Evolutionary conservation across 2,797 vertebrate species (phyloP).

Genomic region (Nannoperca obscura): DNA sequence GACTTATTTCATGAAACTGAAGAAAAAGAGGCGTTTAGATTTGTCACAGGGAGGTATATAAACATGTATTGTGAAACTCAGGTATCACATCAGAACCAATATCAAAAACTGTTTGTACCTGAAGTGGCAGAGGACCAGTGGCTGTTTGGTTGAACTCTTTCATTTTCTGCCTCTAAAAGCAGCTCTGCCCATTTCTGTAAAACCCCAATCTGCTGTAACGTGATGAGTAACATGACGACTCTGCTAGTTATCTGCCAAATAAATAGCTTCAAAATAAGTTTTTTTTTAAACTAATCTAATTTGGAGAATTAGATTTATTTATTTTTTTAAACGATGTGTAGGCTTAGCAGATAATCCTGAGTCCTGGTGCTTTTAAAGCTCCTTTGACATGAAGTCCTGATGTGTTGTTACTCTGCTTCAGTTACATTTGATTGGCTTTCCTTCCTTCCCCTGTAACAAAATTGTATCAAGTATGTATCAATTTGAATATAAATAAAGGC

Average conservation of each 20-base stretch:
- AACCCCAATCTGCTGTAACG: slow-evolving; percentile 9
- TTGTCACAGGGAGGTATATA: not conserved
- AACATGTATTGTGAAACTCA: not conserved
- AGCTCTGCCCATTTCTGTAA: slow-evolving; percentile 1
- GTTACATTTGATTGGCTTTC: not conserved
- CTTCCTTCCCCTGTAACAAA: slow-evolving; percentile 22
- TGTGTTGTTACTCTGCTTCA: not conserved
- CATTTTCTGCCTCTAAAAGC: not conserved
- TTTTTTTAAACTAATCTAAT: not conserved
- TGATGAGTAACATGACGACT: not conserved
- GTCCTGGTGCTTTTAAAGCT: not conserved
- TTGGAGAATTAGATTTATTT: not conserved
- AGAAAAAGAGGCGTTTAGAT: not conserved
- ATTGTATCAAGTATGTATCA: not conserved
- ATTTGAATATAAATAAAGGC: slow-evolving; percentile 24
- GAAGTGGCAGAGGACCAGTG: not conserved
- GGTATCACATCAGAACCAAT: not conserved
- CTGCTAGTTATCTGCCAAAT: not conserved
- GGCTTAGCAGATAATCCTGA: slow-evolving; percentile 24
- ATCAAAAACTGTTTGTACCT: not conserved
- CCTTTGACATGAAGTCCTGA: not conserved
- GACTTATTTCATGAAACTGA: not conserved
- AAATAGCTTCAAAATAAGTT: slow-evolving; percentile 6
- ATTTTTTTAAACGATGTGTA: not conserved
- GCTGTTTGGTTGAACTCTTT: not conserved